Evolutionary conservation across 2,113 vertebrate species (phyloP), one percentile per base, ranked within the genome.

Genomic region (Xenus cinereus): DNA sequence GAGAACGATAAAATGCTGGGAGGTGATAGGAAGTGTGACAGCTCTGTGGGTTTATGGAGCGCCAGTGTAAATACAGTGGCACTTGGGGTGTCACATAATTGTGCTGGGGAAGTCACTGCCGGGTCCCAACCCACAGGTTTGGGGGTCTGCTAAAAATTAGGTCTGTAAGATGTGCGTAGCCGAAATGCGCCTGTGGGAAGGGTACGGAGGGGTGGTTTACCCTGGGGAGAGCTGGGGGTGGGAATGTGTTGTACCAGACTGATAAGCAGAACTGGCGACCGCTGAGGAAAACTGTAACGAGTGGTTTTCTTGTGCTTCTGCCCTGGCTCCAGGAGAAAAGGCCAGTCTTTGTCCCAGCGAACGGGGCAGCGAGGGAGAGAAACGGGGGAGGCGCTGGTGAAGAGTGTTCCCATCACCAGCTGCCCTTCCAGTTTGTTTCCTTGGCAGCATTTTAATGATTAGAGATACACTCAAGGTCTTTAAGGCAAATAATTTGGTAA

Each of bases 321-420:
- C 0, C 0, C 8, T 48, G 26, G 59, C 41, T 11, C 0, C 1
- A 8, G 66, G 33, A 62, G 66, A 17, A 14, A 16, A 35, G 30
- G 37, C 10, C 4, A 5, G 8, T 26, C 39, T 73, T 30, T 43
- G 35, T 12, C 37, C 37, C 15, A 59, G 23, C 5, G 33, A 1
- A 2, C 5, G 0, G 1, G 17, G 10, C 21, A 5, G 4, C 0
- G 10, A 33, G 39, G n/a, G 51, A 46, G 35, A 33, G 32, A 10
- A 10, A 32, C 23, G 6, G 11, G 46, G 23, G 43, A 53, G 37
- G 27, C 0, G 0, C 3, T 20, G 20, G 16, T 43, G 24, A 33
- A 16, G 15, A 46, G 9, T 43, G 20, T 35, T 51, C 33, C 46
- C 12, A 3, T 67, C 46, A 32, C 32, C 26, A 50, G 1, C 33